Evolutionary conservation across 2,888 invertebrate genomes (phyloP).

Genomic region (Pollenia griseotomentosa): DNA sequence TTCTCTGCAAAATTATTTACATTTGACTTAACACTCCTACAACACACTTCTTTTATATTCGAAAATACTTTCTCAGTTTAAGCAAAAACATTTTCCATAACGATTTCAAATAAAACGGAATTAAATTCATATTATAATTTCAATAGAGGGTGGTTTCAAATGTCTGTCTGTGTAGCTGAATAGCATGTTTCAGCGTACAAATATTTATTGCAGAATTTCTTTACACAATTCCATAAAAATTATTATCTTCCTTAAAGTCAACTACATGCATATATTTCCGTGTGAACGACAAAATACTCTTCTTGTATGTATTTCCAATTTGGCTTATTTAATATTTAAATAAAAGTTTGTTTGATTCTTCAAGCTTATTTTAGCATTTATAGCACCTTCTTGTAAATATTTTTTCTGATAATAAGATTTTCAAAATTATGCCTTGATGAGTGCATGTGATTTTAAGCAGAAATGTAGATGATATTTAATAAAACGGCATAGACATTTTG

Average conservation of each 20-base stretch:
- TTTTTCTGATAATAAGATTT: constrained; percentile 26
- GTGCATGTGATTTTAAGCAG: not conserved
- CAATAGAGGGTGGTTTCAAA: constrained; percentile 5
- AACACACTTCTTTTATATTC: not conserved
- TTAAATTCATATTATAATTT: constrained; percentile 25
- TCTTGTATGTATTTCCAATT: constrained; percentile 1
- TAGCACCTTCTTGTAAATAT: constrained; percentile 37
- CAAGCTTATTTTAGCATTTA: constrained; percentile 53
- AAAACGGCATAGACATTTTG: too few species aligned
- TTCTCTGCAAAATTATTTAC: constrained; percentile 37
- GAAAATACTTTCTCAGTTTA: not conserved
- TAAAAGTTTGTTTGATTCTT: constrained; percentile 24
- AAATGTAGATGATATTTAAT: not conserved
- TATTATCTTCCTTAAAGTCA: constrained; percentile 46
- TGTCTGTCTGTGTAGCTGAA: not conserved
- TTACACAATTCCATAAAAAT: constrained; percentile 44
- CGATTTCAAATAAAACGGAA: not conserved
- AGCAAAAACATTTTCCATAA: not conserved
- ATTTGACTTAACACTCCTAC: constrained; percentile 35
- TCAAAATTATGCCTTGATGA: not conserved
- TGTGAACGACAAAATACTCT: not conserved
- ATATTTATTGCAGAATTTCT: constrained; percentile 29
- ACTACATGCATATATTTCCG: not conserved
- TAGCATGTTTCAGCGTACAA: constrained; percentile 30
- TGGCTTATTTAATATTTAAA: constrained; percentile 28